phyloP scores from a whole-genome alignment of 2,797 vertebrate genomes.

The Pseudochromis fuscus region DNA sequence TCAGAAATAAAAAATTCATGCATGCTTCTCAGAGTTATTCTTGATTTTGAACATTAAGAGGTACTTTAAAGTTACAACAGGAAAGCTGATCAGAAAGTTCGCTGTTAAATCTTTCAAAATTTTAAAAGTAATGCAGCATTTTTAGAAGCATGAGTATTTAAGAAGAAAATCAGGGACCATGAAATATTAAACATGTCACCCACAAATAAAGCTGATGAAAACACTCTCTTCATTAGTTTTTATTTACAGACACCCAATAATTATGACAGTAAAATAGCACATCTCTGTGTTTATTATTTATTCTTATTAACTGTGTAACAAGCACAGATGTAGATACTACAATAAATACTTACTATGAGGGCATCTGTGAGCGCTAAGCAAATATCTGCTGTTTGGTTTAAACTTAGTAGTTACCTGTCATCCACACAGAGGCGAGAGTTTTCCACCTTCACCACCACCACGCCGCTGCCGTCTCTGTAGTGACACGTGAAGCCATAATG shows the following conservation, averaged over 20 bases:
- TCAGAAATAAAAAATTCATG: not conserved
- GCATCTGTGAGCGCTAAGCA: constrained; percentile 16
- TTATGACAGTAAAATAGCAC: constrained; percentile 34
- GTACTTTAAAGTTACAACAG: too few species aligned
- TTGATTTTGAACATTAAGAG: too few species aligned
- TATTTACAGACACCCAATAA: constrained; percentile 35
- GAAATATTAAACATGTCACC: constrained; percentile 42
- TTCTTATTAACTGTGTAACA: constrained; percentile 53
- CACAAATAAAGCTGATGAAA: constrained; percentile 25
- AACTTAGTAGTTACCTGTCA: constrained; percentile 86
- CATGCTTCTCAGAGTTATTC: not conserved
- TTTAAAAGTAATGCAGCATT: not conserved
- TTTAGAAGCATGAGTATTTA: not conserved
- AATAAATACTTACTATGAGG: constrained; percentile 29
- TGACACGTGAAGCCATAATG: constrained; percentile 73
- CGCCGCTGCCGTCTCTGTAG: constrained; percentile 67
- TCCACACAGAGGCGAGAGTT: constrained; percentile 73
- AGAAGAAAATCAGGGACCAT: constrained; percentile 35
- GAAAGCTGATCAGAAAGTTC: constrained; percentile 2
- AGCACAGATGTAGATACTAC: constrained; percentile 34
- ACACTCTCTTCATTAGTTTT: constrained; percentile 37
- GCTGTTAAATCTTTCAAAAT: constrained; percentile 6
- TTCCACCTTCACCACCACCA: constrained; percentile 73
- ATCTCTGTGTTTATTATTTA: constrained; percentile 50
- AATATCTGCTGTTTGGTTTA: not conserved